phyloP scores from a whole-genome alignment of 1,140 invertebrate species.

The Pararge aegeria region DNA sequence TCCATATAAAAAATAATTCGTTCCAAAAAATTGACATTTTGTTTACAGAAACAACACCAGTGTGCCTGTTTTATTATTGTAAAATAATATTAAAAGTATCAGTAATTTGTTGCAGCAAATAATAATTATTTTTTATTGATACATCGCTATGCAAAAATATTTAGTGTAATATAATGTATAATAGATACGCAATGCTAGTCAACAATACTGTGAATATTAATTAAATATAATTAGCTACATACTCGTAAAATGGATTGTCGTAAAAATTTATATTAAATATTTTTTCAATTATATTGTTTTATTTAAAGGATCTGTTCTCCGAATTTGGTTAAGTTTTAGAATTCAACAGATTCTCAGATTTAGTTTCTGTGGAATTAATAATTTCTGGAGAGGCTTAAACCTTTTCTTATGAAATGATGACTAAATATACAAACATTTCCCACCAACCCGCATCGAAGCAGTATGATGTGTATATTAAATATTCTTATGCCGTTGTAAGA shows the following conservation, averaged over 20 bases:
- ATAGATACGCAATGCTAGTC: conserved; percentile 12
- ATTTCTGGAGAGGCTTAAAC: no score
- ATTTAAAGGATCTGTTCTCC: no score
- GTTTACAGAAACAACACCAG: conserved; percentile 35
- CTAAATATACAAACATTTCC: no score
- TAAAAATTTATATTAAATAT: conserved; percentile 71
- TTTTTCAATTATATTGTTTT: conserved; percentile 49
- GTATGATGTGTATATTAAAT: no score
- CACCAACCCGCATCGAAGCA: no score
- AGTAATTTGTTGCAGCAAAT: background rate
- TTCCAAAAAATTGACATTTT: conserved; percentile 8
- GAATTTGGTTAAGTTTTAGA: no score
- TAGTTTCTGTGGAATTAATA: no score
- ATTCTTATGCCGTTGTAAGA: no score
- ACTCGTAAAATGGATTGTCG: conserved; percentile 45
- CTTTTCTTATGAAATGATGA: no score
- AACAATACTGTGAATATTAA: conserved; percentile 26
- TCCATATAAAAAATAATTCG: no score
- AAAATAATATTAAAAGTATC: background rate
- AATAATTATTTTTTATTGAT: background rate
- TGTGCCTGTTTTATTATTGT: conserved; percentile 47
- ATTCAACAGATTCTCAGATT: no score
- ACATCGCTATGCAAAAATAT: conserved; percentile 13
- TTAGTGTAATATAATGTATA: background rate
- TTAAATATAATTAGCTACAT: conserved; percentile 21